phyloP scores from a whole-genome alignment of 2,797 vertebrate species.

The Spinus pinus region DNA sequence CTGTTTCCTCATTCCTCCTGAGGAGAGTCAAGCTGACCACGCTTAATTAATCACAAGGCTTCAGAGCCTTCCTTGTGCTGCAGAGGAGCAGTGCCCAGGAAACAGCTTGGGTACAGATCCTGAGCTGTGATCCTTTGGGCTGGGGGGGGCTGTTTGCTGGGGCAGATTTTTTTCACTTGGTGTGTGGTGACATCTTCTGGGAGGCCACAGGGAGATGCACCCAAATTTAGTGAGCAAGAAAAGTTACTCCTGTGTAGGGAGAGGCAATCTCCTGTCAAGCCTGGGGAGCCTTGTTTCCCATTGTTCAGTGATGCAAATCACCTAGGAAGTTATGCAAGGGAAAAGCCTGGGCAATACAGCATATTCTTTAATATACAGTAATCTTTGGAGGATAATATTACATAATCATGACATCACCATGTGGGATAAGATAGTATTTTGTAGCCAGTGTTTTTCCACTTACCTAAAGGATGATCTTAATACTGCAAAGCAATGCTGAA shows the following conservation, averaged over 20 bases:
- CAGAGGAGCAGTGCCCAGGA: background rate
- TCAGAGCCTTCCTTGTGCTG: background rate
- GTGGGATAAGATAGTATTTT: background rate
- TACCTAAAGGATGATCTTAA: background rate
- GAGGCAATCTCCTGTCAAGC: background rate
- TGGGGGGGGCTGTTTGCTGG: background rate
- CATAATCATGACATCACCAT: background rate
- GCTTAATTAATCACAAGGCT: background rate
- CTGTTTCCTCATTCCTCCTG: constrained; percentile 55
- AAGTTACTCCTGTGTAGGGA: background rate
- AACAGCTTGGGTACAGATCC: background rate
- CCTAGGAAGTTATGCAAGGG: background rate
- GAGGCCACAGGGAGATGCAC: background rate
- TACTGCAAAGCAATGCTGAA: background rate
- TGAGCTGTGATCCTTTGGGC: background rate
- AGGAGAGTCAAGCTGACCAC: constrained; percentile 40
- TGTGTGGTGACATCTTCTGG: background rate
- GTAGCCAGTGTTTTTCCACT: background rate
- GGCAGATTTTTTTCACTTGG: background rate
- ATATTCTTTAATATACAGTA: background rate
- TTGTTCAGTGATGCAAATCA: background rate
- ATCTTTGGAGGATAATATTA: background rate
- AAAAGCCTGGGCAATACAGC: background rate
- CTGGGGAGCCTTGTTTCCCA: background rate
- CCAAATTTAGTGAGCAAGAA: background rate